A percentile compares a stretch with the other conserved stretches of the same genome.
phyloP scores from a whole-genome alignment of 2,113 vertebrate species.

The Zingel zingel region DNA sequence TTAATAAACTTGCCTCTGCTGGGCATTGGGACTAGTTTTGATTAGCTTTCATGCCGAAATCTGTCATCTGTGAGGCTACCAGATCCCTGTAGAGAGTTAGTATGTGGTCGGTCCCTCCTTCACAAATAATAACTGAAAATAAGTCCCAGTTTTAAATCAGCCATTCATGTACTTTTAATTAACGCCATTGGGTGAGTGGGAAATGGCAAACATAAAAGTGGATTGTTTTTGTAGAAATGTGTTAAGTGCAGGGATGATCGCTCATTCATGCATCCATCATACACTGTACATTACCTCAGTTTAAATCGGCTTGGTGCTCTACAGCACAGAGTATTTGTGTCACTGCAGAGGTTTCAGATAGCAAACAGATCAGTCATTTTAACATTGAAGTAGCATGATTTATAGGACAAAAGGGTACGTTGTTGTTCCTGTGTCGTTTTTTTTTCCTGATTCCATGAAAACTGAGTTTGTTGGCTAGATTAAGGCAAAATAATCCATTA shows the following conservation, averaged over 20 bases:
- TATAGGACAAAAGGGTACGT: conserved; percentile 40
- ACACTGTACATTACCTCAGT: conserved; percentile 70
- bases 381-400: conserved; percentile 64
- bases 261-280: conserved; percentile 42
- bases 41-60: conserved; percentile 58
- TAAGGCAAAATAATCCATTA: conserved; percentile 44
- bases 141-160: conserved; percentile 38
- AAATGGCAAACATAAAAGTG: conserved; percentile 19
- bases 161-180: conserved; percentile 45
- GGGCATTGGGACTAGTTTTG: conserved; percentile 53
- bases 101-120: conserved; percentile 33
- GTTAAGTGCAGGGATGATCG: conserved; percentile 46
- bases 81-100: conserved; percentile 42
- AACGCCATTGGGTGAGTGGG: conserved; percentile 38
- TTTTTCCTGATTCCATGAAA: conserved; percentile 38
- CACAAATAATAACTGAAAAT: conserved; percentile 12
- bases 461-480: conserved; percentile 31
- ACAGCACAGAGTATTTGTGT: conserved; percentile 50
- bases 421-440: conserved; percentile 36
- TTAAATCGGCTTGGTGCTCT: conserved; percentile 63
- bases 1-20: conserved; percentile 52
- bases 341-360: conserved; percentile 44
- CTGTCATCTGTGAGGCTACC: conserved; percentile 39
- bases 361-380: conserved; percentile 41
- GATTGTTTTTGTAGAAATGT: conserved; percentile 45